Base-by-base conservation (phyloP, 2,888 invertebrate genomes). In the Choreutis nemorana region DNA sequence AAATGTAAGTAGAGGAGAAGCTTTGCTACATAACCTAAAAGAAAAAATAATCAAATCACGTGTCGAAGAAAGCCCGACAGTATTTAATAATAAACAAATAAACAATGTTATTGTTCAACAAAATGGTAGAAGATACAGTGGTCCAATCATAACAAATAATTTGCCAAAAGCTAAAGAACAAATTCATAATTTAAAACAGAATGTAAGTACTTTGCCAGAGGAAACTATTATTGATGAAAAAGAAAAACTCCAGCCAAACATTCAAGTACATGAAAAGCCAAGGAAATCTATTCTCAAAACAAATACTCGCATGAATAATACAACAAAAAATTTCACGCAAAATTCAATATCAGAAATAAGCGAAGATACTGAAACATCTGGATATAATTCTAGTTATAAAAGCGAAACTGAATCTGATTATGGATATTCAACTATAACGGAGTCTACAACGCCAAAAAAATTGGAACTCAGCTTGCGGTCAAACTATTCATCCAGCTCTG, bases 371-470 rank as follows among this genome's bases (percentile, higher is more conserved):
- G 78, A 78, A 45, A 78, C 75, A 18, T 83, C 83, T 2, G 84
- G 83, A 1, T 84, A 84, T 38, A 75, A 64, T 37, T 61, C 68
- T 5, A 71, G 77, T 37, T 68, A 72, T 41, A 62, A 70, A 10
- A 78, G 75, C 52, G 81, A 79, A 44, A 70, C 68, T n/a, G 83
- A 83, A 42, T 84, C 82, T 10, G 85, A 84, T 42, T 83, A 83
- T 42, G 82, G 81, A 12, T 87, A 87, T 50, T 75, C 83, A 1
- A 85, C 83, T 6, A 83, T 87, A 33, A 82, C 82, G 2, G 73
- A 81, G 33, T 60, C 81, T 20, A 82, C 83, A 29, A 84, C 83
- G 1, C 84, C 84, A 12, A 81, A 81, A 44, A 81, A 78, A 28
- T 45, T 87, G 11, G 65, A 70, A 45, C 55, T 80, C 10, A 70